phyloP scores from a whole-genome alignment of 2,888 invertebrate genomes.

The Gryllus longicercus region DNA sequence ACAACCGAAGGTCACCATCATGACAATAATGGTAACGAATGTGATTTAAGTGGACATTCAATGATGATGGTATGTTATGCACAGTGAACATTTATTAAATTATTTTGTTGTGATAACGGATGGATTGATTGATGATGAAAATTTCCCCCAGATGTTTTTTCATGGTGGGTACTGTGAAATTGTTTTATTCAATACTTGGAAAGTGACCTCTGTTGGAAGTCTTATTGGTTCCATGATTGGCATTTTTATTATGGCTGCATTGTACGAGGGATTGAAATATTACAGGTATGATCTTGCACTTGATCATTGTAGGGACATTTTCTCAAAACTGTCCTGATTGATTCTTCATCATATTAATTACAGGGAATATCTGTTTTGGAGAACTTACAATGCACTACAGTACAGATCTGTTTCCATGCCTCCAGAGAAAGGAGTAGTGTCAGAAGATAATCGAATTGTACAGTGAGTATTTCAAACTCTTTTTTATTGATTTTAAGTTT shows the following conservation, averaged over 20 bases:
- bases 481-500: slow-evolving; percentile 20
- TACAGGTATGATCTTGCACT: slow-evolving; percentile 52
- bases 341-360: slow-evolving; percentile 23
- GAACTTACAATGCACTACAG: slow-evolving; percentile 78
- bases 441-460: slow-evolving; percentile 69
- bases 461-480: slow-evolving; percentile 60
- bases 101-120: neutral
- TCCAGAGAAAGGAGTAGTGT: slow-evolving; percentile 60
- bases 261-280: slow-evolving; percentile 95
- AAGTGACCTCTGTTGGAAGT: slow-evolving; percentile 67
- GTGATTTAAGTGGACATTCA: neutral
- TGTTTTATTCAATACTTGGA: slow-evolving; percentile 81
- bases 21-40: neutral
- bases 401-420: slow-evolving; percentile 82
- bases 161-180: slow-evolving; percentile 75
- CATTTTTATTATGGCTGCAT: slow-evolving; percentile 85
- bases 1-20: neutral
- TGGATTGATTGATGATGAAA: too few relatives aligned
- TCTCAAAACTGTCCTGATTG: neutral
- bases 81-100: too few relatives aligned
- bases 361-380: slow-evolving; percentile 80
- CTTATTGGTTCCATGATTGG: slow-evolving; percentile 87
- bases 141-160: slow-evolving; percentile 59
- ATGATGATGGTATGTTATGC: neutral
- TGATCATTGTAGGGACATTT: neutral